phyloP scores from a whole-genome alignment of 92 coral and sea anemone species.

The Parazoanthus swiftii region DNA sequence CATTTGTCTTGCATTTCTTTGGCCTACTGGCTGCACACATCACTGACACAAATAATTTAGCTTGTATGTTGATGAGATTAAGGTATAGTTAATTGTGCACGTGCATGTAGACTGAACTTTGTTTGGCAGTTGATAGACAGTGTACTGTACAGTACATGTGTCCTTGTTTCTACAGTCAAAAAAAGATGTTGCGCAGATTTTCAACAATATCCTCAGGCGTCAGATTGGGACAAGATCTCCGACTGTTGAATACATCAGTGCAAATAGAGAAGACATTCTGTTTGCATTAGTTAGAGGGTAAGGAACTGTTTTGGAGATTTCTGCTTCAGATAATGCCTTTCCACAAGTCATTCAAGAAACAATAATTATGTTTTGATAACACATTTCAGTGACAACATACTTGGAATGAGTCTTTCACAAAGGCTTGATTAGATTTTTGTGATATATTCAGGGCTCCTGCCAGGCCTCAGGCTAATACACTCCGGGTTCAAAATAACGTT shows the following conservation, averaged over 20 bases:
- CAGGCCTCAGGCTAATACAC: no score
- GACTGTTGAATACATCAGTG: conserved; percentile 78
- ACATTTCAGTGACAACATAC: no score
- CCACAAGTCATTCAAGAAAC: background rate
- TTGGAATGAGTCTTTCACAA: no score
- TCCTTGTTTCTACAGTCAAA: conserved; percentile 64
- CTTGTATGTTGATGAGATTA: no score
- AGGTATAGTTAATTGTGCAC: no score
- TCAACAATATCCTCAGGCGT: conserved; percentile 82
- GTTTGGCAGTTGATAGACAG: background rate
- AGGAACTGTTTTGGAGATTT: background rate
- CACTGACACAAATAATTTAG: no score
- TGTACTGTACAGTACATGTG: background rate
- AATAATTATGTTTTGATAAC: no score
- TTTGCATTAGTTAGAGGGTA: conserved; percentile 60
- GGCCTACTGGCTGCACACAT: no score
- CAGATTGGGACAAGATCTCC: conserved; percentile 94
- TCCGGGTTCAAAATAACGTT: no score
- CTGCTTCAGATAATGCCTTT: background rate
- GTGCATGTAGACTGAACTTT: no score
- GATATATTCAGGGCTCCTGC: no score
- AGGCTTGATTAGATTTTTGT: background rate
- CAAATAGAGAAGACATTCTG: conserved; percentile 31
- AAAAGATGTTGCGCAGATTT: conserved; percentile 95
- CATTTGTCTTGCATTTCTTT: no score